These are phyloP conservation scores for Athrips mouffetella DNA, from an alignment of 2,888 invertebrate species.

Conservation along the genomic window DNA sequence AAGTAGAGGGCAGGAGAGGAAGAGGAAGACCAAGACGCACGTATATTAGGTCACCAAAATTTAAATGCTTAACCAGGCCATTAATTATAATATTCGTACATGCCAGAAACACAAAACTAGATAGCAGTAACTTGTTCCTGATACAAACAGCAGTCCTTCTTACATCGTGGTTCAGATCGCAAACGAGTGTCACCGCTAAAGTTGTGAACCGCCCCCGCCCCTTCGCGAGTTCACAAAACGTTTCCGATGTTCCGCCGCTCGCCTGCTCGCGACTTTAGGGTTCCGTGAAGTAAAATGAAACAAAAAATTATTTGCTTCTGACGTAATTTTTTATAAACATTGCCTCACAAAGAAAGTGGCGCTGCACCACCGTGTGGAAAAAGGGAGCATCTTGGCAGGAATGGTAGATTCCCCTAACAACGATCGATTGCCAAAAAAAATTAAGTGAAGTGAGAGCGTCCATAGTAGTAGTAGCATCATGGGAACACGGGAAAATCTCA, in stretches of 20 bases:
- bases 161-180: constrained; percentile 21
- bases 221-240: constrained; percentile 49
- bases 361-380: too few relatives aligned
- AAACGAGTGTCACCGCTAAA: constrained; percentile 47
- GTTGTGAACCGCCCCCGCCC: constrained; percentile 47
- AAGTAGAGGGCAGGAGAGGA: too few relatives aligned
- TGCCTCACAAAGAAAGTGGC: too few relatives aligned
- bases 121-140: background rate
- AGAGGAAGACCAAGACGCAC: too few relatives aligned
- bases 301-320: background rate
- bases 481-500: too few relatives aligned
- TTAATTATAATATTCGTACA: background rate
- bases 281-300: background rate
- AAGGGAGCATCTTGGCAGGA: too few relatives aligned
- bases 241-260: constrained; percentile 48
- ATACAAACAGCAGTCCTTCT: background rate
- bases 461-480: too few relatives aligned
- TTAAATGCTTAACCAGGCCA: background rate
- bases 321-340: too few relatives aligned
- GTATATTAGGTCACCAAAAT: background rate
- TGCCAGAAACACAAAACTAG: background rate
- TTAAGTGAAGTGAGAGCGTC: too few relatives aligned
- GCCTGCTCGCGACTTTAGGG: constrained; percentile 18
- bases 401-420: too few relatives aligned
- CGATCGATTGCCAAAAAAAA: too few relatives aligned